Base-by-base conservation (phyloP, 2,888 invertebrate species). In the Eupsilia transversa region DNA sequence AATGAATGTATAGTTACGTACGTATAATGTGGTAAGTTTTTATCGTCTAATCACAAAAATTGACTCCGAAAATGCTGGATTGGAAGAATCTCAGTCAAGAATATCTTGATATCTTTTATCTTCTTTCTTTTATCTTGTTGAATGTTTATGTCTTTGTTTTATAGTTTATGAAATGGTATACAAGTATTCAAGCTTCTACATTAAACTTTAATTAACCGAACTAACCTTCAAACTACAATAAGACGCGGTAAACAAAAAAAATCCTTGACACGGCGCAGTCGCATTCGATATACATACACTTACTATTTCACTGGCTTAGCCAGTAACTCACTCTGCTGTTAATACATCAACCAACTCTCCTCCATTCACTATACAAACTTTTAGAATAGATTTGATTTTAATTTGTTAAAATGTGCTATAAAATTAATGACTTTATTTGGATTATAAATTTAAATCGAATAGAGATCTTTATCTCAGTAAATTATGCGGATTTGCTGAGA, bases 191-290 rank as follows among this genome's bases (percentile, higher is more conserved):
- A 64, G 43, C 38, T 71, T 54, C 1, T 70, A 46, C 43, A 72
- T 65, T 54, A 54, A 46, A 61, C 3, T 9, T 68, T 73, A 70
- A 77, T 76, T 61, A 74, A 30, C 46, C 6, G 35, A 46, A 57
- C n/a, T 60, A 56, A 85, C 77, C 74, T 79, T 82, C 63, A 10
- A 69, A 69, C 57, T 60, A 74, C 67, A 80, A 17, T 52, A 72
- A 75, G 73, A 78, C 27, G 57, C 49, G 12, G 77, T 84, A 80
- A 83, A 87, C 77, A 89, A 86, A 86, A 85, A 82, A 70, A 75
- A 83, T 20, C 88, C 89, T 89, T 89, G 89, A 88, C 87, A 83
- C 60, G 71, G 67, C 71, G 78, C 79, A 85, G 76, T 84, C 77
- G 73, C 84, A 87, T 87, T 88, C 85, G 68, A 83, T 77, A 78